Evolutionary conservation across 2,888 invertebrate species (phyloP).

Genomic region (Theretra japonica): DNA sequence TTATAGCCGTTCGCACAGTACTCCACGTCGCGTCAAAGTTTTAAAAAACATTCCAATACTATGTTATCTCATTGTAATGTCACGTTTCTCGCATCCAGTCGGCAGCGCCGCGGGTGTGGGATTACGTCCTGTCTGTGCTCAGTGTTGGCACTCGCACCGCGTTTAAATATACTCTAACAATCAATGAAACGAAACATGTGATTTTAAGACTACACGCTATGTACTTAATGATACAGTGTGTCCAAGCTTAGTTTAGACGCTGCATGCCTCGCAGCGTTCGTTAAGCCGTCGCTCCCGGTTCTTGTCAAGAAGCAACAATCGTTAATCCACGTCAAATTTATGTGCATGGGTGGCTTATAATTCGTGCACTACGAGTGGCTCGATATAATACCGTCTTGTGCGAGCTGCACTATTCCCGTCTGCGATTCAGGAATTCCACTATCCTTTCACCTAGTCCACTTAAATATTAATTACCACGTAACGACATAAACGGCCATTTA

Average conservation of each 20-base stretch:
- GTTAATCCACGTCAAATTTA: constrained; percentile 17
- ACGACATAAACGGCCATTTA: constrained; percentile 36
- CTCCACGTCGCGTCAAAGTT: neutral
- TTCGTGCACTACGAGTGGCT: constrained; percentile 9
- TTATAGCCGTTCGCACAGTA: constrained; percentile 1
- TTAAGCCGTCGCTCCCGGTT: constrained; percentile 24
- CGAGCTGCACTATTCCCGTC: neutral
- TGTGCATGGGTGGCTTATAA: constrained; percentile 17
- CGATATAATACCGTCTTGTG: neutral
- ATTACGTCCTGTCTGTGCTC: constrained; percentile 6
- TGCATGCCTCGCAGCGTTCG: constrained; percentile 9
- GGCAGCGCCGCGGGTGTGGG: constrained; percentile 10
- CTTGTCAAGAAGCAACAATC: constrained; percentile 15
- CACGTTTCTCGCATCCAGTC: constrained; percentile 5
- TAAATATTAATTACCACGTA: constrained; percentile 29
- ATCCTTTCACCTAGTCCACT: neutral
- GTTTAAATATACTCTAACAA: constrained; percentile 21
- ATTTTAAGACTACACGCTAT: constrained; percentile 12
- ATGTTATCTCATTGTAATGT: constrained; percentile 22
- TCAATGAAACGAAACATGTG: constrained; percentile 25
- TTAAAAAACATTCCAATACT: constrained; percentile 18
- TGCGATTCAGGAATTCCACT: neutral
- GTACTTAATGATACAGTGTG: constrained; percentile 22
- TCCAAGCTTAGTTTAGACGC: constrained; percentile 11
- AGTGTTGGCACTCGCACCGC: constrained; percentile 5